Evolutionary conservation across 2,113 vertebrate genomes (phyloP), one percentile per base, ranked within the genome.

Genomic region (Typhlomys cinereus): DNA sequence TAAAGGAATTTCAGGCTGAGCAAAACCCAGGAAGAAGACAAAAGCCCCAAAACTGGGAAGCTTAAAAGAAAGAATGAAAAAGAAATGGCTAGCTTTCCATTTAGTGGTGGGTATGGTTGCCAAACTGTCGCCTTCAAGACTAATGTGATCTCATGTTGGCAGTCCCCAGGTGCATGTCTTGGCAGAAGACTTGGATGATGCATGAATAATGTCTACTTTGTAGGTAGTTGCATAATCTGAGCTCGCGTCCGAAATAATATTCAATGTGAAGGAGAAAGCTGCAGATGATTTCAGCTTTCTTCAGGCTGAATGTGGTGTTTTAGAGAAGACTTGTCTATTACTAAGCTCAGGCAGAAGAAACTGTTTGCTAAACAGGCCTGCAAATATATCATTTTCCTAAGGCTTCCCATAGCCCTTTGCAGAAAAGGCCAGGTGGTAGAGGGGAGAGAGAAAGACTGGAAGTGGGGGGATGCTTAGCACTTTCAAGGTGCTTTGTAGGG

Each of bases 11-110:
- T 76, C 57, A 50, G 29, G 29, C 80, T 80, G 23, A 91, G 34
- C 7, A 29, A 88, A 84, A 84, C 46, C 89, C 78, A 75, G 66
- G 87, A 85, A 91, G 36, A 92, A 74, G 71, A 82, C 67, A 89
- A 78, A 94, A 86, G 4, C 66, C 66, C 8, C 57, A 50, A 27
- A 75, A 84, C 14, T 92, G 52, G 20, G 48, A 46, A 46, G 57
- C 3, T 61, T 87, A 71, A n/a, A n/a, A 44, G 50, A 73, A 48
- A 50, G 31, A 52, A 18, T 39, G 25, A 25, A 18, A 59, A 54
- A 84, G 9, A 84, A 46, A 6, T 85, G 89, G n/a, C 57, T 36
- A 54, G 64, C 7, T 82, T 89, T 71, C 76, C 61, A 85, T 39
- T 61, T 71, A 34, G 25, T 71, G 52, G 50, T 80, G 48, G 34